A percentile compares a stretch with the other conserved stretches of the same genome.
Conservation (phyloP, 2,888 invertebrate species). For the Tiliacea citrago region DNA sequence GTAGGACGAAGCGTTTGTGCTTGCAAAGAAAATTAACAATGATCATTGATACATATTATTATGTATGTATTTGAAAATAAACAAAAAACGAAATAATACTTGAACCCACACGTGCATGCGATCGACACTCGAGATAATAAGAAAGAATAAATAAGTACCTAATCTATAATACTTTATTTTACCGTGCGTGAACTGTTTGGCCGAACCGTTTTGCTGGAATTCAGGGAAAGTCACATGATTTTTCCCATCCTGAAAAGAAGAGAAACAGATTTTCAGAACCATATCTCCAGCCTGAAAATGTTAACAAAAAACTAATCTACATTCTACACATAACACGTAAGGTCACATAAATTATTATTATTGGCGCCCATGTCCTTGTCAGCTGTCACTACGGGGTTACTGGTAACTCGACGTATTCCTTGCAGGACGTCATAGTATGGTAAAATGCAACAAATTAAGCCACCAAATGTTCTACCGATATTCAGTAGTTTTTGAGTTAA, state of each 20-base stretch:
- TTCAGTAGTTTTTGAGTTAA: too few relatives aligned
- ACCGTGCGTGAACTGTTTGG: conserved; percentile 97
- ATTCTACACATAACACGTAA: not conserved
- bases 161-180: conserved; percentile 93
- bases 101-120: conserved; percentile 89
- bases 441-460: too few relatives aligned
- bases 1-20: conserved; percentile 78
- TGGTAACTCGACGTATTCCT: too few relatives aligned
- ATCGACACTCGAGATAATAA: conserved; percentile 88
- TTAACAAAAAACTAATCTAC: not conserved
- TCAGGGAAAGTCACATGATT: conserved; percentile 97
- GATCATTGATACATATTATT: conserved; percentile 55
- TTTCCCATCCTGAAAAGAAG: conserved; percentile 93
- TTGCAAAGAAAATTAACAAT: conserved; percentile 76
- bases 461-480: too few relatives aligned
- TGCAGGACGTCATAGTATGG: too few relatives aligned
- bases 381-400: too few relatives aligned
- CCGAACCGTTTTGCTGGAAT: conserved; percentile 97
- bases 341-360: too few relatives aligned
- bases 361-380: too few relatives aligned
- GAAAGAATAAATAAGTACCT: conserved; percentile 91
- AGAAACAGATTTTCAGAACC: conserved; percentile 6
- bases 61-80: conserved; percentile 65
- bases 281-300: not conserved
- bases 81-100: conserved; percentile 76